phyloP scores from a whole-genome alignment of 2,888 invertebrate species.

The Trichogramma evanescens region DNA sequence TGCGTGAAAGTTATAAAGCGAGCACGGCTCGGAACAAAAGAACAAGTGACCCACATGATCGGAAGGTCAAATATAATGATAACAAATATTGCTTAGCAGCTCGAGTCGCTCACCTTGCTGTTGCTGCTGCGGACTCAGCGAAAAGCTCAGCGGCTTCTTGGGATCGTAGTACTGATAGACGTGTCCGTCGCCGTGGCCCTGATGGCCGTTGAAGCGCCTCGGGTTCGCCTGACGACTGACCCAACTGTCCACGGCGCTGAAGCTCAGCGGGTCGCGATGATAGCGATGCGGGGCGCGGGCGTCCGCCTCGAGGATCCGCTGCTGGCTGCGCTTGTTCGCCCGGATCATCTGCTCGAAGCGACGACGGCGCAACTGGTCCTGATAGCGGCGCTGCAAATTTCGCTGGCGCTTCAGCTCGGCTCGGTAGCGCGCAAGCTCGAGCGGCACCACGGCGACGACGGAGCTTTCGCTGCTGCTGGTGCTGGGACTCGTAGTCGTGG shows the following conservation, averaged over 20 bases:
- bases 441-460: neutral
- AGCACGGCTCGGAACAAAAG: too few relatives aligned
- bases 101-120: conserved; percentile 15
- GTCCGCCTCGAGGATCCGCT: conserved; percentile 16
- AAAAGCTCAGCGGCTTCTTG: conserved; percentile 13
- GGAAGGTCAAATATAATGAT: too few relatives aligned
- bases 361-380: conserved; percentile 11
- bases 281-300: conserved; percentile 20
- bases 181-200: conserved; percentile 19
- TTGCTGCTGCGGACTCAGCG: neutral
- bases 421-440: neutral
- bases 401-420: neutral
- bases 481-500: neutral
- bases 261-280: conserved; percentile 28
- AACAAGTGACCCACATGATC: too few relatives aligned
- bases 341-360: conserved; percentile 6
- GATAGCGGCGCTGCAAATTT: conserved; percentile 12
- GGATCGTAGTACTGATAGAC: conserved; percentile 17
- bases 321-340: conserved; percentile 12
- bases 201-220: conserved; percentile 11
- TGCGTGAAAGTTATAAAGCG: too few relatives aligned
- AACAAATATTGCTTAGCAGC: too few relatives aligned
- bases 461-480: neutral
- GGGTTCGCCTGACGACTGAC: conserved; percentile 7
- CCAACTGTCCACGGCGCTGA: conserved; percentile 27